Base-by-base conservation (phyloP, 2,797 vertebrate genomes). In the Jordanella pulchra region DNA sequence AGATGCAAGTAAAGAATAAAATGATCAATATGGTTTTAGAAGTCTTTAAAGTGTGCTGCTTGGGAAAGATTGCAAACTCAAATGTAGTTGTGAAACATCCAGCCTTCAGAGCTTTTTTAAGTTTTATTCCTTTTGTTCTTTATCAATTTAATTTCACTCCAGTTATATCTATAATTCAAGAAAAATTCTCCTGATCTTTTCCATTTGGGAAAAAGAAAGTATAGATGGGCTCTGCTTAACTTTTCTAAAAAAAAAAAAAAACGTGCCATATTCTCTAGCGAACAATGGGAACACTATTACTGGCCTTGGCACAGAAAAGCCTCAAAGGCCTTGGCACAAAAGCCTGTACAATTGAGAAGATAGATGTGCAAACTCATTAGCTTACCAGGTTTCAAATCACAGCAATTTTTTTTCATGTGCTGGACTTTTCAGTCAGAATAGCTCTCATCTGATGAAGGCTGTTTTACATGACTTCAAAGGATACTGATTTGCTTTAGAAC, bases 281-380 rank as follows among this genome's bases (percentile, higher is more conserved):
- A 86, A 93, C 92, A 94, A 94, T 93, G 87, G 87, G 88, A 91
- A 93, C 82, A 90, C 81, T 89, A 94, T 93, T 90, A 91, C 88
- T 88, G 86, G 84, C 85, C 81, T 88, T 92, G 90, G 92, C 91
- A 92, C 82, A 81, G 79, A 84, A 82, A 92, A 88, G 75, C 92
- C 92, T 93, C 92, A 91, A 92, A 94, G 92, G 93, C 90, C 91
- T 91, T 87, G 89, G 87, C 92, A 95, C 92, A 93, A 93, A 94
- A 91, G 91, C 84, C 78, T 67, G 82, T 83, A 90, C 89, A 94
- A 93, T 91, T 91, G 89, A 87, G 86, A 82, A 92, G 91, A 93
- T 93, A 92, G 91, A 94, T 91, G 87, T 83, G 89, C 90, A 93
- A 94, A 95, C 92, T 94, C 92, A 94, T 94, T 94, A 94, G 92